These are phyloP conservation scores for Caenorhabditis inopinata DNA, from an alignment of 1,140 invertebrate genomes.

Conservation along the genomic window DNA sequence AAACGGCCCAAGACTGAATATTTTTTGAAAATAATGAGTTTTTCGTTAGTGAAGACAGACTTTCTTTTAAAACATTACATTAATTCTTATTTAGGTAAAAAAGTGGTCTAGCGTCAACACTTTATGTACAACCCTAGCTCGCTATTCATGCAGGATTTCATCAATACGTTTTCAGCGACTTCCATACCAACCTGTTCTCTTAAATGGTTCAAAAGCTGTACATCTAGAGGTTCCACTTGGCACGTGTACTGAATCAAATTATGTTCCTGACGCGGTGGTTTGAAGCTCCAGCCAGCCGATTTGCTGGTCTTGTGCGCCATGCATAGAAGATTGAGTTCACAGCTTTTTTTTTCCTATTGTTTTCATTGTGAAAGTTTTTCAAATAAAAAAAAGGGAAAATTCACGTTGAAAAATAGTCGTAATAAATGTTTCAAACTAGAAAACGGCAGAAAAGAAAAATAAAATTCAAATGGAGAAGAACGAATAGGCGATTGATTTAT, in stretches of 20 bases:
- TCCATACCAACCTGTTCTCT: slow-evolving; percentile 33
- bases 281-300: slow-evolving; percentile 43
- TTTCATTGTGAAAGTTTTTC: slow-evolving; percentile 16
- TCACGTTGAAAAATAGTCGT: slow-evolving; percentile 15
- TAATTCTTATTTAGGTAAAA: too few relatives aligned
- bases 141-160: too few relatives aligned
- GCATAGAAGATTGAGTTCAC: neutral
- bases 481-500: neutral
- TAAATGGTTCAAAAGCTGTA: slow-evolving; percentile 25
- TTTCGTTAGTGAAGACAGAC: too few relatives aligned
- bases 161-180: too few relatives aligned
- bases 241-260: slow-evolving; percentile 37
- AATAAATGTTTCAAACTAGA: neutral
- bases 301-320: slow-evolving; percentile 39
- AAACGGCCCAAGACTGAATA: too few relatives aligned
- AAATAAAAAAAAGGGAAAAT: neutral
- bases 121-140: too few relatives aligned
- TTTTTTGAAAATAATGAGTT: too few relatives aligned
- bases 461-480: neutral
- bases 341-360: neutral
- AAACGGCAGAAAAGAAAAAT: neutral
- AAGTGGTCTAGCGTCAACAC: too few relatives aligned
- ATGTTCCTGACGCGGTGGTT: slow-evolving; percentile 15
- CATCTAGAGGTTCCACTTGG: slow-evolving; percentile 22
- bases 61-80: too few relatives aligned